Evolutionary conservation across 2,113 vertebrate species (phyloP), one percentile per base, ranked within the genome.

Genomic region (Calonectris borealis): DNA sequence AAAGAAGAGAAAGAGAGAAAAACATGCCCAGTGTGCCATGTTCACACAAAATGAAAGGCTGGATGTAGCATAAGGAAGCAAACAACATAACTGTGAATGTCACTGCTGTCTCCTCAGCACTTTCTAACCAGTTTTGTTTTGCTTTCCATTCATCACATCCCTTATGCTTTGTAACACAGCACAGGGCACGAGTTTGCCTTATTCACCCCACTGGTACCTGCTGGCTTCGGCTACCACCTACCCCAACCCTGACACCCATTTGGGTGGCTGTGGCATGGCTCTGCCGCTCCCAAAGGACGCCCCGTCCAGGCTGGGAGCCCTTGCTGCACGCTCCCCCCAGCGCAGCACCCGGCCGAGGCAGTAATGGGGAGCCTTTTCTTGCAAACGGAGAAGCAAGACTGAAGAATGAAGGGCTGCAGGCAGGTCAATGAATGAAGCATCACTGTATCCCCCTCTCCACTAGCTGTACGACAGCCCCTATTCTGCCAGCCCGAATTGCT

Each of bases 291-390:
- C 19, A 15, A 0, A 7, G 29, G 36, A 17, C 2, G 25, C 21
- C 13, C 55, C 7, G 11, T 29, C 32, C 36, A 20, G n/a, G 34
- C 25, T 55, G 44, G 65, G 32, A 64, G 20, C 16, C 25, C 36
- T 22, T 46, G 36, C 64, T 34, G 19, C 68, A 42, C 0, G 0
- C 11, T 58, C 2, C 2, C 13, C 10, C 0, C 24, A 40, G 31
- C 1, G 4, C 2, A 5, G 17, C 40, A 40, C 34, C 21, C 2
- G 8, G 11, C 5, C 10, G 1, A 66, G 34, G 22, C 46, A 52
- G 55, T 1, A 0, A 60, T 21, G 7, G 24, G 26, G 36, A 48
- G 16, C 17, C 46, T 82, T 38, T 78, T 52, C 34, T 8, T 70
- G 20, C 40, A 44, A 29, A 32, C 73, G 54, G 11, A 8, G 51